These are phyloP conservation scores for Ophion ventricosus DNA, from an alignment of 2,888 invertebrate genomes.

Conservation along the genomic window DNA sequence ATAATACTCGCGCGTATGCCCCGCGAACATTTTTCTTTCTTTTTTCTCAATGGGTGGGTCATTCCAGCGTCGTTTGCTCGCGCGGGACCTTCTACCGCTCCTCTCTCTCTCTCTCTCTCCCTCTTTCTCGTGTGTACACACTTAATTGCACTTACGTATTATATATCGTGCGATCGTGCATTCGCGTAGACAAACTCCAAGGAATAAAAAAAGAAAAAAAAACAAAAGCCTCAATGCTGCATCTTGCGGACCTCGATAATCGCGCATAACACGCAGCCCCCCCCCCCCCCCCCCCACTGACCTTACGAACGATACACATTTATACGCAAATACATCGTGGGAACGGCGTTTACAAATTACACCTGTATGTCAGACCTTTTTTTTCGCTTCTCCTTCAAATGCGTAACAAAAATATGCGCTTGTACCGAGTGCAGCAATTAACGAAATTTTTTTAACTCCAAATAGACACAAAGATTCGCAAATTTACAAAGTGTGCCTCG, in stretches of 20 bases:
- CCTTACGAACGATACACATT: not conserved
- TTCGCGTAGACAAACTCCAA: constrained; percentile 1
- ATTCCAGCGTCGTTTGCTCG: constrained; percentile 47
- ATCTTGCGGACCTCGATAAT: constrained; percentile 44
- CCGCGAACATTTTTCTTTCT: constrained; percentile 26
- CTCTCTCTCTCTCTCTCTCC: constrained; percentile 13
- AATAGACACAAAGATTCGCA: no score
- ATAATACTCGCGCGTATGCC: constrained; percentile 44
- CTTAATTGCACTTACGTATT: constrained; percentile 42
- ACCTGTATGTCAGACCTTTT: constrained; percentile 1
- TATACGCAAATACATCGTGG: constrained; percentile 18
- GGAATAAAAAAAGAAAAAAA: constrained; percentile 14
- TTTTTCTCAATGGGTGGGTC: constrained; percentile 62
- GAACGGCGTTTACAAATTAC: constrained; percentile 14
- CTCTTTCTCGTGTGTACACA: constrained; percentile 37
- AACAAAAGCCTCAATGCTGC: constrained; percentile 32
- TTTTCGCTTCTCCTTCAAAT: not conserved
- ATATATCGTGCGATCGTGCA: constrained; percentile 12
- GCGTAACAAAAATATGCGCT: not conserved
- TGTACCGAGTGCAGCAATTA: not conserved
- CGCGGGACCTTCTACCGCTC: constrained; percentile 45
- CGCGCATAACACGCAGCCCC: not conserved
- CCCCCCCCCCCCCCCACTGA: not conserved
- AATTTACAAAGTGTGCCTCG: no score
- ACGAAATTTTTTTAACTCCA: no score